Percentiles rank a stretch among this genome's conserved stretches.
Conservation (phyloP, 2,888 invertebrate genomes). For the Tanaodytes sp. region DNA sequence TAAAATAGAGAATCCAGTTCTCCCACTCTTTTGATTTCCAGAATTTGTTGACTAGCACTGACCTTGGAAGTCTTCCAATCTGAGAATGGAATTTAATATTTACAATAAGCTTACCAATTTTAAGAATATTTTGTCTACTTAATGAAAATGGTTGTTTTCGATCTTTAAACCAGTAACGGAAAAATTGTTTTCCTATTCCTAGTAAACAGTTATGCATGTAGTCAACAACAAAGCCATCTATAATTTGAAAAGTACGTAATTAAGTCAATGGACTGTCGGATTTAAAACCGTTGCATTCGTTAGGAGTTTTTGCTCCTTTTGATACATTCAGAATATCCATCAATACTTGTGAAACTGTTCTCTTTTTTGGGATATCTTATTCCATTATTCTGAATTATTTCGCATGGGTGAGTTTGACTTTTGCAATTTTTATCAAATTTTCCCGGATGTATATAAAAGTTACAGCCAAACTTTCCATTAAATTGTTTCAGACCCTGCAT, state of each 20-base stretch:
- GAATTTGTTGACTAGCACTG: conserved; percentile 9
- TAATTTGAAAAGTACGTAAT: neutral
- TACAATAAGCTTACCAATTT: neutral
- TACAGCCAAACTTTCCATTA: conserved; percentile 15
- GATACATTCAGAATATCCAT: neutral
- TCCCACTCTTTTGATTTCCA: conserved; percentile 31
- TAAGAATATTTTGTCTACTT: neutral
- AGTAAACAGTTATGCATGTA: conserved; percentile 8
- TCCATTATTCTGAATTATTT: too few relatives aligned
- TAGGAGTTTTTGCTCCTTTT: neutral
- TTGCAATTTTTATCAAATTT: neutral
- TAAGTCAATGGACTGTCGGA: neutral
- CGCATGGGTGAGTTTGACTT: too few relatives aligned
- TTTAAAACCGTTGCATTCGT: neutral
- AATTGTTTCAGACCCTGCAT: conserved; percentile 4
- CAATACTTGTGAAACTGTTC: neutral
- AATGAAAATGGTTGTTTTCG: too few relatives aligned
- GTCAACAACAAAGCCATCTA: conserved; percentile 12
- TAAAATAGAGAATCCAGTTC: conserved; percentile 28
- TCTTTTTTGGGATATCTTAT: conserved; percentile 3
- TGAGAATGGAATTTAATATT: conserved; percentile 6
- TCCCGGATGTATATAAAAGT: conserved; percentile 7
- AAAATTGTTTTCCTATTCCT: conserved; percentile 9
- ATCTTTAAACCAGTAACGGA: neutral
- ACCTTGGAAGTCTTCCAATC: conserved; percentile 17